A percentile compares a stretch with the other conserved stretches of the same genome.
Conservation (phyloP, 1,140 invertebrate species). For the Cydia amplana region DNA sequence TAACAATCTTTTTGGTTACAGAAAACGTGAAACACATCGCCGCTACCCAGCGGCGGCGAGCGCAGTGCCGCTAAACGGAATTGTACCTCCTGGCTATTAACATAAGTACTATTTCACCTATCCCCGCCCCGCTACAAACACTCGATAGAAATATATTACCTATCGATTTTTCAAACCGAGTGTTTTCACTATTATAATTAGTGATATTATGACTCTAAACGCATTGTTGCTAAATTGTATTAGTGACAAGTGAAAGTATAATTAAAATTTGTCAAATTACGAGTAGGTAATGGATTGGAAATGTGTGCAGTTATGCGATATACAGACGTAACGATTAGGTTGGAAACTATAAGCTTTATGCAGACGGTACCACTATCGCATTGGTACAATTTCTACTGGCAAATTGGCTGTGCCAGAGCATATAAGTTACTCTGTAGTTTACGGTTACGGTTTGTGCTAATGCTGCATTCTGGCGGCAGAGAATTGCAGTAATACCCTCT, state of each 20-base stretch:
- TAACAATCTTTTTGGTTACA: conserved; percentile 3
- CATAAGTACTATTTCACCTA: conserved; percentile 30
- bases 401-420: no score
- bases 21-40: background rate
- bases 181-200: background rate
- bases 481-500: no score
- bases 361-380: no score
- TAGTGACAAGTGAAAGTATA: conserved; percentile 18
- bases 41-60: background rate
- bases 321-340: background rate
- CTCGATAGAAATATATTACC: conserved; percentile 18
- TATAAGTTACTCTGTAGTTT: no score
- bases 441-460: no score
- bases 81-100: conserved; percentile 25
- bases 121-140: conserved; percentile 20
- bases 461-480: no score
- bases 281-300: background rate
- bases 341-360: background rate
- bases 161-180: background rate
- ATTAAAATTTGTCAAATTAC: conserved; percentile 22
- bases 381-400: no score
- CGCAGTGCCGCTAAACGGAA: conserved; percentile 18
- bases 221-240: conserved; percentile 28
- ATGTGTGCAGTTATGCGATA: background rate
- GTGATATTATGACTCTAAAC: conserved; percentile 5